phyloP scores from a whole-genome alignment of 2,797 vertebrate genomes.

The Setipinna tenuifilis region DNA sequence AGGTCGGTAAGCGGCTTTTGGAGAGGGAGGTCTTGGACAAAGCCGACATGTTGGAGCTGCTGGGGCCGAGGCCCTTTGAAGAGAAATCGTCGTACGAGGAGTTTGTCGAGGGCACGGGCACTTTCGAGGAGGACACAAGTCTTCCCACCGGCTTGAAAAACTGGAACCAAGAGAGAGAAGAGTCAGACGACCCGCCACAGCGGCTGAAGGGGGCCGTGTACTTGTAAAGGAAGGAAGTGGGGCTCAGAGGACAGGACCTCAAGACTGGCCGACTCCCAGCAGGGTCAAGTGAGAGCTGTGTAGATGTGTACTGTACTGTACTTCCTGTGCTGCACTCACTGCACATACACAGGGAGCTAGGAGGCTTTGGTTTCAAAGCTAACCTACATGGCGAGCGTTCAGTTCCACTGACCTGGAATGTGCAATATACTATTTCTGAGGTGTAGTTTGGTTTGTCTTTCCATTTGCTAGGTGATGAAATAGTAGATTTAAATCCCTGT shows the following conservation, averaged over 20 bases:
- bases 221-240: constrained; percentile 46
- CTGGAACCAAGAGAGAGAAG: constrained; percentile 59
- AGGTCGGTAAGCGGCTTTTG: constrained; percentile 69
- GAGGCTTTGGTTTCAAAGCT: constrained; percentile 11
- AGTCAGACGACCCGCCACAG: constrained; percentile 3
- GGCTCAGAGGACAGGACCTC: not conserved
- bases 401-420: constrained; percentile 35
- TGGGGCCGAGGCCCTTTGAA: constrained; percentile 64
- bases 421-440: not conserved
- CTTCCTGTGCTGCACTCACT: not conserved
- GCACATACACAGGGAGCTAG: not conserved
- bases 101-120: constrained; percentile 65
- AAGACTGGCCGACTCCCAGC: not conserved
- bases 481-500: not conserved
- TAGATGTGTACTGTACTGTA: not conserved
- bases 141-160: constrained; percentile 66
- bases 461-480: not conserved
- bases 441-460: not conserved
- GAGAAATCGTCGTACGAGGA: constrained; percentile 71
- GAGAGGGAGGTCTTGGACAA: constrained; percentile 73
- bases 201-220: constrained; percentile 54
- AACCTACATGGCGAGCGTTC: not conserved
- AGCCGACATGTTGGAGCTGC: constrained; percentile 64
- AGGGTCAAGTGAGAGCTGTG: not conserved
- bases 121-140: constrained; percentile 68